A percentile compares a stretch with the other conserved stretches of the same genome.
These are phyloP conservation scores for Chymomyza procnemis DNA, from an alignment of 2,888 invertebrate genomes.

Conservation along the genomic window DNA sequence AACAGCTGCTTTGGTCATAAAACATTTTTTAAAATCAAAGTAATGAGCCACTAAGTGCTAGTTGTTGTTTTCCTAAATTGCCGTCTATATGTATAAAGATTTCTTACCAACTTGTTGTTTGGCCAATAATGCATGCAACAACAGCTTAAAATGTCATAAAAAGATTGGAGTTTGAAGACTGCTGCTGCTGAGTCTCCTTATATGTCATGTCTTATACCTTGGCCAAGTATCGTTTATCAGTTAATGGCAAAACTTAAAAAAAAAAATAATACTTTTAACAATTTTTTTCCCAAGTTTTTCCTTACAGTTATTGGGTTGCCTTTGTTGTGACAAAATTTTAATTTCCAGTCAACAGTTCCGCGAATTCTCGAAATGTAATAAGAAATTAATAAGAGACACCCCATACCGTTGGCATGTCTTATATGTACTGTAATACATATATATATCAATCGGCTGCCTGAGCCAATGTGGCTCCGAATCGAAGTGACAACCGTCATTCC, in stretches of 20 bases:
- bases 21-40: constrained; percentile 50
- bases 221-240: neutral
- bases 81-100: neutral
- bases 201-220: neutral
- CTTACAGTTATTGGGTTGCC: neutral
- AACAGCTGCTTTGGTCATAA: constrained; percentile 40
- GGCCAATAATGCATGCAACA: neutral
- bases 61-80: constrained; percentile 40
- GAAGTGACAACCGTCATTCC: neutral
- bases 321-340: constrained; percentile 54
- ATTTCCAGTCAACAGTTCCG: constrained; percentile 45
- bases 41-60: constrained; percentile 57
- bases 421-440: neutral
- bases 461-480: neutral
- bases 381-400: constrained; percentile 35
- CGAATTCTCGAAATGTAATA: constrained; percentile 38
- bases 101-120: neutral
- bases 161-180: neutral
- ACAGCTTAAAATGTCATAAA: neutral
- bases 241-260: neutral
- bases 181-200: neutral
- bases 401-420: constrained; percentile 28
- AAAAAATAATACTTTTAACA: neutral
- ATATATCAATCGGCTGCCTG: neutral
- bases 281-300: neutral